These are phyloP conservation scores for Pseudomyrmex sp. DNA, from an alignment of 1,140 invertebrate species.

Conservation along the genomic window DNA sequence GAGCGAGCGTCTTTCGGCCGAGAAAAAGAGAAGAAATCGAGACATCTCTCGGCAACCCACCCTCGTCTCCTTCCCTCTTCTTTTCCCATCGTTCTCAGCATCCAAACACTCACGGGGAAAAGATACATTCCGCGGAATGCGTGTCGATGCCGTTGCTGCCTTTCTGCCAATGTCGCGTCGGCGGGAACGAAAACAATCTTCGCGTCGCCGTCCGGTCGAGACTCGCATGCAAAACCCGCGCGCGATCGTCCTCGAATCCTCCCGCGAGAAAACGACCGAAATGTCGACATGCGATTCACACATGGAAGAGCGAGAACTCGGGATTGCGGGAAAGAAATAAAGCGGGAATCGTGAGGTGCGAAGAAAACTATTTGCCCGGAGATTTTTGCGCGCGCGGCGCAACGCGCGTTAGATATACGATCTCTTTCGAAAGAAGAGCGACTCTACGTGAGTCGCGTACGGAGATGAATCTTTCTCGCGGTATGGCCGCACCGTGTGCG, in stretches of 20 bases:
- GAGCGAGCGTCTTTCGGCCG: constrained; percentile 29
- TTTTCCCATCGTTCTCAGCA: background rate
- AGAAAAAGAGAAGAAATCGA: constrained; percentile 63
- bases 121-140: constrained; percentile 61
- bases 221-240: background rate
- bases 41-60: constrained; percentile 5
- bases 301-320: background rate
- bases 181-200: background rate
- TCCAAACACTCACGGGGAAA: constrained; percentile 18
- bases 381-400: constrained; percentile 74
- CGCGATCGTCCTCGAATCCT: background rate
- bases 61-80: constrained; percentile 11
- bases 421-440: constrained; percentile 75
- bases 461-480: constrained; percentile 60
- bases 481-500: constrained; percentile 10
- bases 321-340: constrained; percentile 23
- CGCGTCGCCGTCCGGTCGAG: background rate
- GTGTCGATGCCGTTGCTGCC: constrained; percentile 33
- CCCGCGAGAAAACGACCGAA: background rate
- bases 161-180: constrained; percentile 15
- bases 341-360: constrained; percentile 71
- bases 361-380: constrained; percentile 78
- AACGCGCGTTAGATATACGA: constrained; percentile 76
- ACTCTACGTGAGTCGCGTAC: constrained; percentile 79
- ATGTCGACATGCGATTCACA: background rate